A percentile compares a stretch with the other conserved stretches of the same genome.
Conservation (phyloP, 2,888 invertebrate species). For the Caenorhabditis sinica region DNA sequence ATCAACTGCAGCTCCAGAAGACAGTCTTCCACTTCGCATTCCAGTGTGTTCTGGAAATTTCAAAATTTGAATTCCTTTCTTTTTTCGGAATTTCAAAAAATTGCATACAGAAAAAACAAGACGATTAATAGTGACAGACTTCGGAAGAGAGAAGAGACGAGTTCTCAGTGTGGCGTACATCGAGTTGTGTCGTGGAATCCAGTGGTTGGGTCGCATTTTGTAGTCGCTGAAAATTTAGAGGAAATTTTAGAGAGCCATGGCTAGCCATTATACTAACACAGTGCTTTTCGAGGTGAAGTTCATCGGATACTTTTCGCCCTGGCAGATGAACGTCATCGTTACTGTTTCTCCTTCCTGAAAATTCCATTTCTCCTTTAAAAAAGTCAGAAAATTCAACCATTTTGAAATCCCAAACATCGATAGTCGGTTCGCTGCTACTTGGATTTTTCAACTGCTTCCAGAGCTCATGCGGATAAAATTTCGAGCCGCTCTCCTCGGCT, state of each 20-base stretch:
- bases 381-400: background rate
- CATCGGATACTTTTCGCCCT: constrained; percentile 25
- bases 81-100: too few species aligned
- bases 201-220: constrained; percentile 17
- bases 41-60: constrained; percentile 34
- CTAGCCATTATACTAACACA: too few species aligned
- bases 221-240: constrained; percentile 37
- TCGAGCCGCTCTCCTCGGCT: background rate
- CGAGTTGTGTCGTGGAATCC: constrained; percentile 39
- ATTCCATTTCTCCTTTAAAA: background rate
- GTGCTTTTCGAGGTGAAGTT: constrained; percentile 26
- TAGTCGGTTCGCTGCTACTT: background rate
- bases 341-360: constrained; percentile 25
- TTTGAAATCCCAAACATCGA: constrained; percentile 46
- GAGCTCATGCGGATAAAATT: background rate
- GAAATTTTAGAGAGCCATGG: background rate
- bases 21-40: constrained; percentile 53
- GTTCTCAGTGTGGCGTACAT: constrained; percentile 23
- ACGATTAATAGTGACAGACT: constrained; percentile 20
- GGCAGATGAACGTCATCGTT: constrained; percentile 20
- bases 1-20: constrained; percentile 36
- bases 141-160: constrained; percentile 40
- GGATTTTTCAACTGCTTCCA: constrained; percentile 33
- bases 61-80: too few species aligned
- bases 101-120: constrained; percentile 11